These are phyloP conservation scores for Lutjanus erythropterus DNA, from an alignment of 2,113 vertebrate species.

Conservation along the genomic window DNA sequence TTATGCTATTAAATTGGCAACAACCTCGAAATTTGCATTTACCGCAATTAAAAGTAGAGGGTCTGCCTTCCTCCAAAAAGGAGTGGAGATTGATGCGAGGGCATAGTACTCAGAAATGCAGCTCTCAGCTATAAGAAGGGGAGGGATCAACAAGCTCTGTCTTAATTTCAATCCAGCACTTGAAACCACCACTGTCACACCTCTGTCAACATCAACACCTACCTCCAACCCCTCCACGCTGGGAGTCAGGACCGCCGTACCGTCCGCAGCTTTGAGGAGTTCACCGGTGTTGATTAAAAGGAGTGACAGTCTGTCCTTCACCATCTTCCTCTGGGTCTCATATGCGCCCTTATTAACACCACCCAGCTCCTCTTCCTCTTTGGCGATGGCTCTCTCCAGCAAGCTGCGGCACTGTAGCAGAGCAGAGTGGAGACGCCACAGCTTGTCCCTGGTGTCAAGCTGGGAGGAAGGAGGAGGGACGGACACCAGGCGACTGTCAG, in stretches of 20 bases:
- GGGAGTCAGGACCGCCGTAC: slow-evolving; percentile 48
- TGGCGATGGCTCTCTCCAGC: slow-evolving; percentile 77
- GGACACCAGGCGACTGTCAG: slow-evolving; percentile 69
- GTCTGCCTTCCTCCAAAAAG: too few species aligned
- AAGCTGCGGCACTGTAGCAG: slow-evolving; percentile 77
- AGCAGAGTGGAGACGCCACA: slow-evolving; percentile 79
- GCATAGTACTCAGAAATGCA: too few species aligned
- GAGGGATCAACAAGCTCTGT: not conserved
- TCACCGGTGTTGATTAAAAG: slow-evolving; percentile 70
- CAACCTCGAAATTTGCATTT: too few species aligned
- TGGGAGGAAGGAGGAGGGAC: slow-evolving; percentile 73
- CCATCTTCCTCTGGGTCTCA: slow-evolving; percentile 66
- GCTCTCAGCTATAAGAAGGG: too few species aligned
- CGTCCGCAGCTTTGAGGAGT: slow-evolving; percentile 69
- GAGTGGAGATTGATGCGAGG: too few species aligned
- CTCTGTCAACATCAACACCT: slow-evolving; percentile 5
- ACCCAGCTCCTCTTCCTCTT: slow-evolving; percentile 74
- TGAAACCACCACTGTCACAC: slow-evolving; percentile 3
- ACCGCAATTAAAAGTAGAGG: too few species aligned
- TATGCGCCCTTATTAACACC: slow-evolving; percentile 67
- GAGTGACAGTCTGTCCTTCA: slow-evolving; percentile 71
- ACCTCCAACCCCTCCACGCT: slow-evolving; percentile 66
- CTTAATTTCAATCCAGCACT: not conserved
- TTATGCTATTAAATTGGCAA: too few species aligned
- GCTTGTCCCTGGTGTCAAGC: slow-evolving; percentile 72